Conservation (phyloP, 2,797 vertebrate genomes). For the Otus scops region DNA sequence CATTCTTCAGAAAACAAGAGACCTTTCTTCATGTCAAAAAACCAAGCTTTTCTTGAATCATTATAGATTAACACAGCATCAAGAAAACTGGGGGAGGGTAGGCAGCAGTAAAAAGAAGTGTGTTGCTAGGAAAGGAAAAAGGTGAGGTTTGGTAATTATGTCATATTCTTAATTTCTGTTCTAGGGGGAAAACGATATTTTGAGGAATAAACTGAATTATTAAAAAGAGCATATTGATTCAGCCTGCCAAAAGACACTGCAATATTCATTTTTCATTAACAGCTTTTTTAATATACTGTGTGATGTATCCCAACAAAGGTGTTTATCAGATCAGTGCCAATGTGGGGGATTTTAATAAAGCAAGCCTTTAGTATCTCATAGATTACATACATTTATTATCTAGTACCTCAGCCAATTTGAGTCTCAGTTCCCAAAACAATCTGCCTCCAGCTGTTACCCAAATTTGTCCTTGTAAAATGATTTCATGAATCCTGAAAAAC, state of each 20-base stretch:
- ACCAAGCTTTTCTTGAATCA: background rate
- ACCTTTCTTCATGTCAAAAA: background rate
- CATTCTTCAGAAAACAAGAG: background rate
- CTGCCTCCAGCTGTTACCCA: constrained; percentile 55
- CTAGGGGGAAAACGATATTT: constrained; percentile 13
- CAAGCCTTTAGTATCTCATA: background rate
- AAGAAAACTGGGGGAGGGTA: background rate
- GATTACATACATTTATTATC: constrained; percentile 51
- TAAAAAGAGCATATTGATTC: constrained; percentile 37
- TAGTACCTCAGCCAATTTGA: constrained; percentile 20
- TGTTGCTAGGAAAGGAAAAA: background rate
- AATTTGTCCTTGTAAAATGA: constrained; percentile 37
- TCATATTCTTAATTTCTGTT: constrained; percentile 46
- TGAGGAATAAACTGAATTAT: constrained; percentile 55
- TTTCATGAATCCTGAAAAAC: constrained; percentile 18
- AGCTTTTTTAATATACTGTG: constrained; percentile 45
- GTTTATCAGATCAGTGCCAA: background rate
- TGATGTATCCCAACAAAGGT: background rate
- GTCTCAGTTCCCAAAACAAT: constrained; percentile 41
- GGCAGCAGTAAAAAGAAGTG: background rate
- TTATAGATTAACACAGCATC: background rate
- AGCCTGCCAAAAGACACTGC: background rate
- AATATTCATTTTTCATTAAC: constrained; percentile 69
- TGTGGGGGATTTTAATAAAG: constrained; percentile 22
- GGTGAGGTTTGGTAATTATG: background rate